Conservation (phyloP, 2,888 invertebrate genomes). For the Linyphia triangularis region DNA sequence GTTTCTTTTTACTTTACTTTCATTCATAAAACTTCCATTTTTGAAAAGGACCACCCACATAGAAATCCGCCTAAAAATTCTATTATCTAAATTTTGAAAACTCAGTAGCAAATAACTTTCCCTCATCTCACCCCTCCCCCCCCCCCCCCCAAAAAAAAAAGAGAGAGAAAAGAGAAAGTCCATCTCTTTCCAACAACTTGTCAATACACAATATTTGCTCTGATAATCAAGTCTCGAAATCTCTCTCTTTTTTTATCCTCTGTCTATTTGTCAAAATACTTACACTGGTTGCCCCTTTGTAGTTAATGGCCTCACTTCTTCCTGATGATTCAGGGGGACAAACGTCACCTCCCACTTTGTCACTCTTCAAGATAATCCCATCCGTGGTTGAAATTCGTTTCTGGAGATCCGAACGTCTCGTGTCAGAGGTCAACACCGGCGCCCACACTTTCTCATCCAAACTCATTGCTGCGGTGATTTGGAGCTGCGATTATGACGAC, state of each 20-base stretch:
- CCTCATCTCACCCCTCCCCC: too few relatives aligned
- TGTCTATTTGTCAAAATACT: slow-evolving; percentile 37
- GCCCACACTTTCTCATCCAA: slow-evolving; percentile 47
- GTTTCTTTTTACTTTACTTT: too few relatives aligned
- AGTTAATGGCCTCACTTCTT: slow-evolving; percentile 34
- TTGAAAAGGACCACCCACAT: background rate
- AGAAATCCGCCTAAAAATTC: background rate
- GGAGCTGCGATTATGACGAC: slow-evolving; percentile 32
- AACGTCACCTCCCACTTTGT: slow-evolving; percentile 48
- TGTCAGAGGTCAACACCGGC: slow-evolving; percentile 41
- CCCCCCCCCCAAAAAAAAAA: too few relatives aligned
- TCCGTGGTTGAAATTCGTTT: slow-evolving; percentile 31
- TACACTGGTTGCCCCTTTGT: background rate
- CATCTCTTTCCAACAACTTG: background rate
- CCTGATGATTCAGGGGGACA: slow-evolving; percentile 39
- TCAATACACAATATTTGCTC: slow-evolving; percentile 13
- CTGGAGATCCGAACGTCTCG: slow-evolving; percentile 9
- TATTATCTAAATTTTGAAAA: background rate
- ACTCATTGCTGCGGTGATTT: slow-evolving; percentile 41
- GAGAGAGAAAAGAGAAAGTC: background rate
- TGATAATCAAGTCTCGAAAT: background rate
- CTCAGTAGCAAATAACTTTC: background rate
- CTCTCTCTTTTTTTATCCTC: background rate
- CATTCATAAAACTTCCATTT: too few relatives aligned
- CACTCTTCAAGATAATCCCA: slow-evolving; percentile 53